phyloP scores from a whole-genome alignment of 2,113 vertebrate genomes.

The Eira barbara region DNA sequence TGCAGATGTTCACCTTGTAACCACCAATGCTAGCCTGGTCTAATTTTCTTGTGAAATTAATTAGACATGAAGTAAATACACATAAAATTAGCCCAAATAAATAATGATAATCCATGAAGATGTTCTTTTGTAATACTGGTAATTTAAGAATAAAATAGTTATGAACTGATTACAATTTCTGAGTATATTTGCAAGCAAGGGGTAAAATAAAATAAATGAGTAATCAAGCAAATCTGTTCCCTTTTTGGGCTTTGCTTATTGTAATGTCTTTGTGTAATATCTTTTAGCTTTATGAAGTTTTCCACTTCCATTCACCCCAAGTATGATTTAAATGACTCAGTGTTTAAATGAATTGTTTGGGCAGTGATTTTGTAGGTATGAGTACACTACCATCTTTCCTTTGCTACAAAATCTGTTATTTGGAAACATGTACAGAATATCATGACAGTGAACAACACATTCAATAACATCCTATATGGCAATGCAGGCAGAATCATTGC shows the following conservation, averaged over 20 bases:
- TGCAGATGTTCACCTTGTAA: not conserved
- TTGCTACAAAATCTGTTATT: not conserved
- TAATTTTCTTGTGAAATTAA: not conserved
- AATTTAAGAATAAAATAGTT: not conserved
- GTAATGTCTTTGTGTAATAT: not conserved
- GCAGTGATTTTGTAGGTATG: not conserved
- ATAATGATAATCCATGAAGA: not conserved
- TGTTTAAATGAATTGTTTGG: not conserved
- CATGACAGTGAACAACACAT: not conserved
- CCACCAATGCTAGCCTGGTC: not conserved
- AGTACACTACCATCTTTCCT: not conserved
- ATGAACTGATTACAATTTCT: not conserved
- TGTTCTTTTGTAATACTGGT: not conserved
- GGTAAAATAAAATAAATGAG: not conserved
- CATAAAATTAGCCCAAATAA: not conserved
- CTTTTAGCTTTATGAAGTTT: not conserved
- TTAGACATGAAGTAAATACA: not conserved
- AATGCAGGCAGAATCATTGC: not conserved
- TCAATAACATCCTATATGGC: not conserved
- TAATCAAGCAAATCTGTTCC: not conserved
- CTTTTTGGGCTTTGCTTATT: not conserved
- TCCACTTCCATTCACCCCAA: not conserved
- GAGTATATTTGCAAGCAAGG: not conserved
- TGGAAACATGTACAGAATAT: not conserved
- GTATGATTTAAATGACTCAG: not conserved